These are phyloP conservation scores for Noctua comes DNA, from an alignment of 2,888 invertebrate genomes.

Conservation along the genomic window DNA sequence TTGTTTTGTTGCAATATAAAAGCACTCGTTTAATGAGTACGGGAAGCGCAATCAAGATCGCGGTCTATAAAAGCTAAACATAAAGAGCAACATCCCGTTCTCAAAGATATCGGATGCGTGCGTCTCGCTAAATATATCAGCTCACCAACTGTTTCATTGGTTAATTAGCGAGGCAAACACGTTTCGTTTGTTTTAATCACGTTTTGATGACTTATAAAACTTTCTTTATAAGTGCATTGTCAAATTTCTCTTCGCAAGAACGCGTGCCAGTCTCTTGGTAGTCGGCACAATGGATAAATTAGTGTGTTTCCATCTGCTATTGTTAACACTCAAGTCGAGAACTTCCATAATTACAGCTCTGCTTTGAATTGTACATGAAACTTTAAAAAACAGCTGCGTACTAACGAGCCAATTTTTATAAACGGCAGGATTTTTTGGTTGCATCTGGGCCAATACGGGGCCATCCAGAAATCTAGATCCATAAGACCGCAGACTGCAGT, in stretches of 20 bases:
- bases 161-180: constrained; percentile 74
- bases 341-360: constrained; percentile 62
- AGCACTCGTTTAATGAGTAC: not conserved
- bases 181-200: constrained; percentile 85
- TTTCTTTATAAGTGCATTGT: constrained; percentile 87
- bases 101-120: constrained; percentile 48
- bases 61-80: not conserved
- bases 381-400: constrained; percentile 6
- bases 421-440: not conserved
- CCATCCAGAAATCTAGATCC: constrained; percentile 1
- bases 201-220: constrained; percentile 82
- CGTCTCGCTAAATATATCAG: constrained; percentile 51
- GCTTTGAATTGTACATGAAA: constrained; percentile 25
- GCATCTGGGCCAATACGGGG: not conserved
- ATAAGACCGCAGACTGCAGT: not conserved
- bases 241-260: constrained; percentile 84
- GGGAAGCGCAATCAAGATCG: not conserved
- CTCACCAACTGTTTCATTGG: constrained; percentile 67
- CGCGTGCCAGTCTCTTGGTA: constrained; percentile 72
- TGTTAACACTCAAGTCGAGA: constrained; percentile 73
- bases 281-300: constrained; percentile 81
- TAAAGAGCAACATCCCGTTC: constrained; percentile 40
- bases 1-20: constrained; percentile 9
- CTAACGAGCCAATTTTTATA: constrained; percentile 4
- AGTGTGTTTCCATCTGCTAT: constrained; percentile 79